A percentile compares a stretch with the other conserved stretches of the same genome.
Evolutionary conservation across 1,140 invertebrate genomes (phyloP).

Genomic region (Melipona quadrifasciata): DNA sequence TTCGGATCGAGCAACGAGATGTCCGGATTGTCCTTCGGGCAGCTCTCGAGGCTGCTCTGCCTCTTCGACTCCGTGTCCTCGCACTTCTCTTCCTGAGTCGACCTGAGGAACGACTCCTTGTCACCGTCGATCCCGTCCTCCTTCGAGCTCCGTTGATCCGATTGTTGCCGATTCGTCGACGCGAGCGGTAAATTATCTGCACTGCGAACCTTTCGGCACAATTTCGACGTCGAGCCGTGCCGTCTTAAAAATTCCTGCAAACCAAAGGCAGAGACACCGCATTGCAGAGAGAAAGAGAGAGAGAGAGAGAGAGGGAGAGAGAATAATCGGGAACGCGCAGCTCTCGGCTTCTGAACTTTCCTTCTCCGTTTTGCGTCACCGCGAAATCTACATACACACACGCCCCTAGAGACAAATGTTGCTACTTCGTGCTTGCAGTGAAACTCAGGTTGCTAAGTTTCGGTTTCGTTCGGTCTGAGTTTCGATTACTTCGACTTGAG

Average conservation of each 20-base stretch:
- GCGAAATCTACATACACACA: too few species aligned
- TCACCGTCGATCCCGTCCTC: conserved; percentile 80
- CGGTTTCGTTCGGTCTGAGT: too few species aligned
- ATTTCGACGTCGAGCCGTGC: conserved; percentile 89
- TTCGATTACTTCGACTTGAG: too few species aligned
- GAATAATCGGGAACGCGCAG: neutral
- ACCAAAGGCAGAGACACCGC: neutral
- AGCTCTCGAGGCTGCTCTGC: conserved; percentile 74
- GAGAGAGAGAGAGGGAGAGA: too few species aligned
- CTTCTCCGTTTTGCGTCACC: neutral
- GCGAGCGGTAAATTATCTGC: conserved; percentile 84
- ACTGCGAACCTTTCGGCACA: conserved; percentile 90
- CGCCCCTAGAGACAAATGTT: too few species aligned
- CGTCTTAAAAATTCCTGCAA: conserved; percentile 85
- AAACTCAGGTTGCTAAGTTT: too few species aligned
- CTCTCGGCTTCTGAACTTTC: neutral
- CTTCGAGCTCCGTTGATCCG: conserved; percentile 71
- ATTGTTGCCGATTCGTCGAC: conserved; percentile 69
- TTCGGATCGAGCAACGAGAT: conserved; percentile 67
- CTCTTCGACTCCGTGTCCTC: conserved; percentile 72
- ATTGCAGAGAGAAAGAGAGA: neutral
- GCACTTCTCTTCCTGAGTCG: conserved; percentile 74
- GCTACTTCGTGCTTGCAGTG: too few species aligned
- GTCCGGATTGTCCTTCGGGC: conserved; percentile 70
- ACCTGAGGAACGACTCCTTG: conserved; percentile 77